A percentile compares a stretch with the other conserved stretches of the same genome.
Conservation (phyloP, 2,888 invertebrate genomes). For the Scelioninae gen. 2 region DNA sequence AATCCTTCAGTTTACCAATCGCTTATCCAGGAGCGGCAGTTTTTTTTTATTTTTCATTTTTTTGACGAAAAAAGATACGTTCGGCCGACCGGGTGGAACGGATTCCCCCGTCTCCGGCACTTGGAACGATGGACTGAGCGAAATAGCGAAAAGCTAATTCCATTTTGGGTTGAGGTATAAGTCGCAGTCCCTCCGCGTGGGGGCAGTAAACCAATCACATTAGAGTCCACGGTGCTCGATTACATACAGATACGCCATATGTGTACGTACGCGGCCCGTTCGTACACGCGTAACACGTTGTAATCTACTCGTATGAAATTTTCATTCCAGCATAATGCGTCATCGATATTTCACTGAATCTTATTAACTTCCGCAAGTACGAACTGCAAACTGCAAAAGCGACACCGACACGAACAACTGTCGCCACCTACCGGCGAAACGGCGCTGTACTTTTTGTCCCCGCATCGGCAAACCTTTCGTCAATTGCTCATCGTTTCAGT, state of each 20-base stretch:
- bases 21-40: too few relatives aligned
- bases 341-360: slow-evolving; percentile 55
- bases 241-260: slow-evolving; percentile 47
- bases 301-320: slow-evolving; percentile 55
- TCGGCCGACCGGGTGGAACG: too few relatives aligned
- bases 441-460: too few relatives aligned
- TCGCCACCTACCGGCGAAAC: slow-evolving; percentile 15
- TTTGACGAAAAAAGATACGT: too few relatives aligned
- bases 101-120: slow-evolving; percentile 62
- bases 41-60: too few relatives aligned
- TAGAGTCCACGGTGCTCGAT: slow-evolving; percentile 64
- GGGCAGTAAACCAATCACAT: slow-evolving; percentile 72
- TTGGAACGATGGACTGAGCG: slow-evolving; percentile 67
- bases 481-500: too few relatives aligned
- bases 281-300: slow-evolving; percentile 44
- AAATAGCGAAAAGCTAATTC: slow-evolving; percentile 72
- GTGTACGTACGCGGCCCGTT: slow-evolving; percentile 28
- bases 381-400: too few relatives aligned
- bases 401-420: slow-evolving; percentile 8
- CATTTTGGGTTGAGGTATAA: slow-evolving; percentile 67
- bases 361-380: slow-evolving; percentile 41
- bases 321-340: slow-evolving; percentile 53
- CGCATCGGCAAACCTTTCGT: too few relatives aligned
- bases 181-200: slow-evolving; percentile 60
- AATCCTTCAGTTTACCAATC: too few relatives aligned